phyloP scores from a whole-genome alignment of 2,113 vertebrate genomes.

The Neolamprologus toae region DNA sequence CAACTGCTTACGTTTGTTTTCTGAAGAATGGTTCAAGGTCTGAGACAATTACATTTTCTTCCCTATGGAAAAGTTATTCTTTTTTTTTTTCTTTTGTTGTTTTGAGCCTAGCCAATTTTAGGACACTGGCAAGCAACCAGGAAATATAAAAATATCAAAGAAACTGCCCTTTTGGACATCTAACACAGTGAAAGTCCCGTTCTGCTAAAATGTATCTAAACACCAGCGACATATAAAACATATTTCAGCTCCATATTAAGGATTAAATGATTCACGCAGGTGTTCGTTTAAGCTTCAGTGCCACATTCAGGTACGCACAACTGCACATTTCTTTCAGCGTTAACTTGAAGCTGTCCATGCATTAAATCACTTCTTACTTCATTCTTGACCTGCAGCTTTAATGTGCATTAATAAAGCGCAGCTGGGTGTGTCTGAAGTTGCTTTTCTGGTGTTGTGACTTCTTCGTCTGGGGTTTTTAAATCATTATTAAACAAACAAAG shows the following conservation, averaged over 20 bases:
- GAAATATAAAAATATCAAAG: neutral
- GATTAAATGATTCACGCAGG: neutral
- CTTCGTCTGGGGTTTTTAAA: neutral
- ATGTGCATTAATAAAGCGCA: neutral
- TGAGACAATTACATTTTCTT: neutral
- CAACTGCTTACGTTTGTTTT: neutral
- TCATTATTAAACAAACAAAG: neutral
- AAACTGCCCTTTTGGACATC: neutral
- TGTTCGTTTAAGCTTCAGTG: neutral
- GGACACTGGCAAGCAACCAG: neutral
- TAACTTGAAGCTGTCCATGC: neutral
- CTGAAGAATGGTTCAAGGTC: neutral
- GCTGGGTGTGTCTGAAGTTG: neutral
- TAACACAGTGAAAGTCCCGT: neutral
- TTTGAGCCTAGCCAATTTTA: neutral
- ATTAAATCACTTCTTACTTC: neutral
- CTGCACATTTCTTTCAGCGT: neutral
- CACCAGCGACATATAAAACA: neutral
- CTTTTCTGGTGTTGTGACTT: neutral
- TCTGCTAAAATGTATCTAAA: neutral
- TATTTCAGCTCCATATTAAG: neutral
- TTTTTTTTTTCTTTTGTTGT: neutral
- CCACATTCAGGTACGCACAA: neutral
- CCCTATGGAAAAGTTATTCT: neutral
- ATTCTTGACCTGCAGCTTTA: neutral